Evolutionary conservation across 1,140 invertebrate genomes (phyloP).

Genomic region (Cydia amplana): DNA sequence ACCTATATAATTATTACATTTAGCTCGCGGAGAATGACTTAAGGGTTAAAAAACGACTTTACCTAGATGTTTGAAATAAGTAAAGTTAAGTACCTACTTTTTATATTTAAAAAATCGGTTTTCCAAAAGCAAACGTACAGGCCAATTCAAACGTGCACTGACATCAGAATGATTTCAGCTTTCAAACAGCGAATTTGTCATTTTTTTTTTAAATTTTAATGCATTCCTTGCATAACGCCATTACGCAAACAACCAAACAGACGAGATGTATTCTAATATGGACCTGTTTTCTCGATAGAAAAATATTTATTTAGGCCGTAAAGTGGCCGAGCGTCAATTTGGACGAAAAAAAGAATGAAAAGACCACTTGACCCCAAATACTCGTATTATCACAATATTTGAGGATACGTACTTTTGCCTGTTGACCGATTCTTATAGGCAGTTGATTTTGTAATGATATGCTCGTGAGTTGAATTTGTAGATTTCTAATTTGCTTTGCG

Average conservation of each 20-base stretch:
- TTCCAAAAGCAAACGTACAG: no score
- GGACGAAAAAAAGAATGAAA: conserved; percentile 36
- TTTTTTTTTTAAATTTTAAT: neutral
- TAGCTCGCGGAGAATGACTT: no score
- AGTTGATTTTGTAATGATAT: conserved; percentile 32
- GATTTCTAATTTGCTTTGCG: conserved; percentile 13
- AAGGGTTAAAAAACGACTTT: no score
- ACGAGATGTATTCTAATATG: conserved; percentile 47
- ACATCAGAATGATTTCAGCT: no score
- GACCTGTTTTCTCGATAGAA: conserved; percentile 45
- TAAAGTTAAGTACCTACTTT: no score
- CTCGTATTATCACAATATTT: conserved; percentile 30
- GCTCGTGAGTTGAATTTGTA: neutral
- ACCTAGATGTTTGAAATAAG: no score
- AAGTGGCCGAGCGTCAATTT: conserved; percentile 30
- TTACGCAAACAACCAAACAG: conserved; percentile 48
- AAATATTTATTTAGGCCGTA: conserved; percentile 58
- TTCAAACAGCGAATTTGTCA: neutral
- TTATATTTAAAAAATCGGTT: no score
- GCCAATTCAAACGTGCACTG: no score
- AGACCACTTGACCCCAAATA: conserved; percentile 11
- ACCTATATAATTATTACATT: no score
- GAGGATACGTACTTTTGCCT: conserved; percentile 26
- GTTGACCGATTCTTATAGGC: conserved; percentile 22
- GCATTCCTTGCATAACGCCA: conserved; percentile 30